Conservation (phyloP, 2,888 invertebrate species). For the Drosophila atripex region DNA sequence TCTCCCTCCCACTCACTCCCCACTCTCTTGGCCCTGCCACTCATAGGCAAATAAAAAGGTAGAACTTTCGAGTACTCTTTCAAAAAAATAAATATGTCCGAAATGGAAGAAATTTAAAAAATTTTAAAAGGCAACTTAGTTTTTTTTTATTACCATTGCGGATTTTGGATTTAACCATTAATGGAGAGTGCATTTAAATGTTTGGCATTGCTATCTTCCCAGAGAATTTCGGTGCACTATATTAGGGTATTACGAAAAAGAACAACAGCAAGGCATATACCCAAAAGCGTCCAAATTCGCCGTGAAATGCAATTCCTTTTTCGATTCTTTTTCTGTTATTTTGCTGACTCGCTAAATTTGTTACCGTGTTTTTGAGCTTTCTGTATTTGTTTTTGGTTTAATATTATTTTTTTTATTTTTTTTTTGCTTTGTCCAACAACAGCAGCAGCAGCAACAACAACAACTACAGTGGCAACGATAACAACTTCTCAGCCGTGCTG, state of each 20-base stretch:
- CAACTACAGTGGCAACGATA: slow-evolving; percentile 67
- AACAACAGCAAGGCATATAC: slow-evolving; percentile 41
- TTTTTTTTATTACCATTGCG: neutral
- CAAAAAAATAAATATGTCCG: neutral
- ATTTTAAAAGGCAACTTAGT: neutral
- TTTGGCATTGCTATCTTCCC: neutral
- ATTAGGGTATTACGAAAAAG: slow-evolving; percentile 25
- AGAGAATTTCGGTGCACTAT: neutral
- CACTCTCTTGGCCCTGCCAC: slow-evolving; percentile 15
- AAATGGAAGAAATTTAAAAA: neutral
- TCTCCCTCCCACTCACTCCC: neutral
- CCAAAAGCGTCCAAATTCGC: slow-evolving; percentile 67
- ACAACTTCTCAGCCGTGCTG: slow-evolving; percentile 69
- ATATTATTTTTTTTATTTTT: slow-evolving; percentile 42
- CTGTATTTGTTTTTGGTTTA: slow-evolving; percentile 29
- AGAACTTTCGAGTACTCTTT: slow-evolving; percentile 16
- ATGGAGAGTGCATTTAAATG: neutral
- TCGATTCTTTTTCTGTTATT: slow-evolving; percentile 60
- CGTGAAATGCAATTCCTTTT: slow-evolving; percentile 78
- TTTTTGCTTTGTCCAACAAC: slow-evolving; percentile 56
- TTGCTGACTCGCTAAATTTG: slow-evolving; percentile 73
- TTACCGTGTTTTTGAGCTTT: slow-evolving; percentile 65
- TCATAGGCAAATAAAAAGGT: slow-evolving; percentile 17
- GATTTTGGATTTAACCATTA: neutral
- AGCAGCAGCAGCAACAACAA: slow-evolving; percentile 38